Conservation (phyloP, 2,797 vertebrate genomes). For the Argya squamiceps region DNA sequence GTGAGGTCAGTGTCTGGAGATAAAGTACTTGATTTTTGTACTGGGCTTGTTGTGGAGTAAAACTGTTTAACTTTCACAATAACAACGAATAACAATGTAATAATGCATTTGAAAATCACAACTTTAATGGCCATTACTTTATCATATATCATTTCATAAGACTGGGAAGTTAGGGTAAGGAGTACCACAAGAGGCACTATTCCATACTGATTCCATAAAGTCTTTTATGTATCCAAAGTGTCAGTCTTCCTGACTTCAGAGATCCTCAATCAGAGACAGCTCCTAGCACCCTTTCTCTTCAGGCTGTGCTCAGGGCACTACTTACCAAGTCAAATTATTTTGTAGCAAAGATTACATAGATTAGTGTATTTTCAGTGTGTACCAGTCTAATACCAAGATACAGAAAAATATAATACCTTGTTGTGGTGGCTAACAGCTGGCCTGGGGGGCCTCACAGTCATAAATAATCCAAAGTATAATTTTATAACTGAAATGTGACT, state of each 20-base stretch:
- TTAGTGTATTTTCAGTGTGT: background rate
- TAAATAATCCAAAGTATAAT: background rate
- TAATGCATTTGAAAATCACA: background rate
- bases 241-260: background rate
- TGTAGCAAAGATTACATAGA: background rate
- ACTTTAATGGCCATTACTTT: background rate
- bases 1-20: background rate
- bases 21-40: background rate
- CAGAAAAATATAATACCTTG: background rate
- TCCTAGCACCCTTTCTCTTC: background rate
- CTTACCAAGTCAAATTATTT: background rate
- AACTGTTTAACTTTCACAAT: background rate
- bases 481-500: background rate
- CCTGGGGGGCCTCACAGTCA: background rate
- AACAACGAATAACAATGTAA: background rate
- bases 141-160: background rate
- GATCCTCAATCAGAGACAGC: background rate
- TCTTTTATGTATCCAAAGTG: background rate
- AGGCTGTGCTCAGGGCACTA: background rate
- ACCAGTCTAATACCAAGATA: background rate
- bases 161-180: background rate
- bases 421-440: background rate
- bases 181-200: background rate
- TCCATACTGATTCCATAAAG: background rate
- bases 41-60: background rate